phyloP scores from a whole-genome alignment of 1,140 invertebrate species.

The Micrasema longulum region DNA sequence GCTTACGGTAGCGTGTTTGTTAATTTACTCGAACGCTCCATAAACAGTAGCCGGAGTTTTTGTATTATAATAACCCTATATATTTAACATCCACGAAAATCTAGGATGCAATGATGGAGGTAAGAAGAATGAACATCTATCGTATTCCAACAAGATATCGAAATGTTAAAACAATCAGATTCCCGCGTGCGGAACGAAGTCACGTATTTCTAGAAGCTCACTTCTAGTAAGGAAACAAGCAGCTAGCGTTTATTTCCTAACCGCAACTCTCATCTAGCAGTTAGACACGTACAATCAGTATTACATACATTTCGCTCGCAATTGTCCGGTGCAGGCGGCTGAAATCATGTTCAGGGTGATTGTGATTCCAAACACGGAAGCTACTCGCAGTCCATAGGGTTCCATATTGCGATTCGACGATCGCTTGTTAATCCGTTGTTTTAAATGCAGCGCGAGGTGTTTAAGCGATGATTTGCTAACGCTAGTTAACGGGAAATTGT shows the following conservation, averaged over 20 bases:
- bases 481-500: no score
- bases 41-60: no score
- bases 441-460: not conserved
- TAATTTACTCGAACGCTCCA: no score
- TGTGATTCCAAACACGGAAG: constrained; percentile 23
- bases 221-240: constrained; percentile 30
- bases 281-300: constrained; percentile 44
- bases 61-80: no score
- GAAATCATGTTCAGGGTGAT: constrained; percentile 33
- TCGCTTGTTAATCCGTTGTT: not conserved
- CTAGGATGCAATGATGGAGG: no score
- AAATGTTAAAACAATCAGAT: constrained; percentile 23
- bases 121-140: not conserved
- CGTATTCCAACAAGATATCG: not conserved
- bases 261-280: constrained; percentile 38
- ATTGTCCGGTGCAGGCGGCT: constrained; percentile 30
- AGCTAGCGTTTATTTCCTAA: constrained; percentile 28
- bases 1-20: constrained; percentile 13
- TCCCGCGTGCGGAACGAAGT: constrained; percentile 19
- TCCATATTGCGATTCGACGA: not conserved
- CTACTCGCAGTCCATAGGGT: not conserved
- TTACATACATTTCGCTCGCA: constrained; percentile 40
- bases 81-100: no score
- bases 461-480: not conserved
- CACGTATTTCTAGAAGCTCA: constrained; percentile 17